Base-by-base conservation (phyloP, 2,797 vertebrate species). In the Pteropus rufus region DNA sequence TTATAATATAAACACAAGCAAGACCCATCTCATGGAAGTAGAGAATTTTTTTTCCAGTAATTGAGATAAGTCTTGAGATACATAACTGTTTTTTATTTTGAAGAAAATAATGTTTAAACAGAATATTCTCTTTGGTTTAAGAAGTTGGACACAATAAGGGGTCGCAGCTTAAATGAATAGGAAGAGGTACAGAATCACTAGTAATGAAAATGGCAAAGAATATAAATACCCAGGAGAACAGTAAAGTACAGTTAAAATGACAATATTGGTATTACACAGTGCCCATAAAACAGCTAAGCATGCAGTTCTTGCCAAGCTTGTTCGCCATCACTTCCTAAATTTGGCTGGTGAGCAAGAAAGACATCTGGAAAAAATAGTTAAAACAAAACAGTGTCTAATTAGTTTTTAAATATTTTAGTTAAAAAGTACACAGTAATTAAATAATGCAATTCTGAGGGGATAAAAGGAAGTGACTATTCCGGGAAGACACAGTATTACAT, bases 311-410 rank as follows among this genome's bases (percentile, higher is more conserved):
- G 85, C 96, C 97, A 97, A 86, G 89, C 69, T 96, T 93, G 41
- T 95, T 95, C 94, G 75, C 95, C 79, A 73, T 89, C 49, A 65
- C 88, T 95, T 97, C 96, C 85, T 80, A 87, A 92, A 95, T 95
- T 97, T 97, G 97, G 96, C 97, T 92, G 82, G 82, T 92, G 92
- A 96, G 89, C 85, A 92, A 96, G 56, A 82, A 94, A 94, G 97
- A 91, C 97, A 98, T 97, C 97, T 98, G 94, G 94, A 94, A 95
- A 95, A 97, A 96, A 95, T 64, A 83, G 93, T 97, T 96, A 97
- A 97, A 97, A 97, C 93, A 97, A 97, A 97, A 96, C 82, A 97
- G 26, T 95, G 85, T 96, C 97, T 98, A 96, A 97, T 97, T 97
- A 91, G 85, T 93, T 97, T 97, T 34, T 87, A 97, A 97, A 98